Base-by-base conservation (phyloP, 2,797 vertebrate species). In the Uromys caudimaculatus region DNA sequence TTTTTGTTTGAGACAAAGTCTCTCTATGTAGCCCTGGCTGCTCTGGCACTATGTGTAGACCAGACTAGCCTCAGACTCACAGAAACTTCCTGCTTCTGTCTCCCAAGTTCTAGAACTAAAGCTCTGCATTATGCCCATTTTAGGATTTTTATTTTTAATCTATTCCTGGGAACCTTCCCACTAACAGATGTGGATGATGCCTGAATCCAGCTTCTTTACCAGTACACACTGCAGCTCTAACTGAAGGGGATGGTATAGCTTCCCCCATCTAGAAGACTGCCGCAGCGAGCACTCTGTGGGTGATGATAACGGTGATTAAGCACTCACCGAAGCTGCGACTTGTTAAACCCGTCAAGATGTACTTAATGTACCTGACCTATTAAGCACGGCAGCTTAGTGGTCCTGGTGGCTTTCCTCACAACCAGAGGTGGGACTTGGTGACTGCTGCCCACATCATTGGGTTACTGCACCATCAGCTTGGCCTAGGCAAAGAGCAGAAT, bases 151-250 rank as follows among this genome's bases (percentile, higher is more conserved):
- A 62, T 62, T 84, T 84, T 47, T 64, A 47, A 64, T 44, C 8
- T 12, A 0, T 2, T 0, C 1, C 2, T 2, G 2, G 19, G 6
- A 6, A 5, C 35, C 27, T 0, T 47, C 35, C 35, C 21, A 29
- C 35, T 6, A 32, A 38, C n/a, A 35, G 60, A 54, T 12, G 0
- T 5, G 29, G 24, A 5, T 24, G 0, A n/a, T 29, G 44, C 7
- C 32, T 27, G 24, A 75, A 6, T 19, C 32, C 4, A 2, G 73
- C 14, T 58, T n/a, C 9, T 7, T 75, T 11, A 29, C 89, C 47
- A 60, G 1, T 4, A 2, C 8, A 41, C 3, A 0, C 35, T 35
- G 7, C 44, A 13, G 0, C 50, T 79, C 78, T 56, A 47, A 47
- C 35, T 14, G 23, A 47, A 56, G 21, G 78, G 52, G 9, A 24